These are phyloP conservation scores for Leucosticte australis DNA, from an alignment of 2,113 vertebrate genomes.

Conservation along the genomic window DNA sequence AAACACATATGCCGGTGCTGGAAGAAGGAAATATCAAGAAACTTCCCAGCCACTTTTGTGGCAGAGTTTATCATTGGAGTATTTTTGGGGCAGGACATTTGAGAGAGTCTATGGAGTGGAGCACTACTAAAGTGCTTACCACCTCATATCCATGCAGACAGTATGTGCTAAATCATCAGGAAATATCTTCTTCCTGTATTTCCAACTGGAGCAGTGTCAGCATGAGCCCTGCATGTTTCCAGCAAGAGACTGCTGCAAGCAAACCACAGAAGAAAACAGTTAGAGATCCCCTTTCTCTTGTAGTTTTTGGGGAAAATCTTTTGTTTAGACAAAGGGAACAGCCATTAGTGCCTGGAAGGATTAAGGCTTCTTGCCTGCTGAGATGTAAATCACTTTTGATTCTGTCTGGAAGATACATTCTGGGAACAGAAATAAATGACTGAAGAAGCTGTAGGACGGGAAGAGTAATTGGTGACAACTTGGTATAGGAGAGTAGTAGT, in stretches of 20 bases:
- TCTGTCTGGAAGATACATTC: not conserved
- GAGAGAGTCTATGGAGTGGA: not conserved
- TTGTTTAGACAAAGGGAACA: conserved; percentile 45
- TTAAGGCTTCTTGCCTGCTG: not conserved
- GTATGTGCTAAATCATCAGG: not conserved
- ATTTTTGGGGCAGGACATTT: not conserved
- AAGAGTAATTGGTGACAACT: not conserved
- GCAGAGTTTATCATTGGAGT: not conserved
- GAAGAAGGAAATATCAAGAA: not conserved
- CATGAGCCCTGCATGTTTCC: not conserved
- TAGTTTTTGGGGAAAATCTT: conserved; percentile 32
- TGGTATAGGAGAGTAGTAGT: not conserved
- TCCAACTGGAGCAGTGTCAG: not conserved
- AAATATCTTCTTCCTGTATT: not conserved
- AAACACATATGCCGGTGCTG: not conserved
- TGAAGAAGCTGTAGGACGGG: not conserved
- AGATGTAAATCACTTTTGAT: conserved; percentile 39
- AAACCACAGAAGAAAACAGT: not conserved
- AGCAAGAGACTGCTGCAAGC: not conserved
- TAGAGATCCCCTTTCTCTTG: not conserved
- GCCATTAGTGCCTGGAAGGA: conserved; percentile 26
- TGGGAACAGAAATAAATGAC: not conserved
- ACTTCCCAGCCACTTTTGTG: not conserved
- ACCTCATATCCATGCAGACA: not conserved
- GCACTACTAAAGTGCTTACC: not conserved